Percentiles rank a stretch among this genome's conserved stretches.
These are phyloP conservation scores for Saguinus midas DNA, from an alignment of 2,113 vertebrate species.

Conservation along the genomic window DNA sequence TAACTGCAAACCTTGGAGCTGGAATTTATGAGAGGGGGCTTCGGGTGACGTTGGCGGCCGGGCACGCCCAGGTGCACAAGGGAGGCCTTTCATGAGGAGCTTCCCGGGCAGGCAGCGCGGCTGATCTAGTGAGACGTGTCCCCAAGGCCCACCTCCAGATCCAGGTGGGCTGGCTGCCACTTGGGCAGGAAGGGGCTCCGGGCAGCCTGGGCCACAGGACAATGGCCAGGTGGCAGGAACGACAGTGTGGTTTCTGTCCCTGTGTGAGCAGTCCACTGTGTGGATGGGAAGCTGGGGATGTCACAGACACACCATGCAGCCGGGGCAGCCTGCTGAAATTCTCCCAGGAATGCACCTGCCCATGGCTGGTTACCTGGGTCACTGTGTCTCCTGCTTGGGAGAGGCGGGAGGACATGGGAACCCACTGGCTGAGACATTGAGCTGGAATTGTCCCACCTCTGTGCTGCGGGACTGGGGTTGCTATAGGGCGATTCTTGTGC, in stretches of 20 bases:
- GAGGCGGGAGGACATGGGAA: rapidly evolving
- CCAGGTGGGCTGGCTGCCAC: rapidly evolving
- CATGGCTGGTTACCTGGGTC: background rate
- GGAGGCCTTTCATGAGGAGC: conserved; percentile 74
- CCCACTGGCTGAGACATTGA: rapidly evolving
- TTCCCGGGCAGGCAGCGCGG: rapidly evolving
- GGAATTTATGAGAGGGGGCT: conserved; percentile 85
- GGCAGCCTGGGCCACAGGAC: background rate
- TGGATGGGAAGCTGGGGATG: too few relatives aligned
- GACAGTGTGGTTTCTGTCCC: background rate
- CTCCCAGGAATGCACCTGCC: background rate
- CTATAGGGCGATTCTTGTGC: too few relatives aligned
- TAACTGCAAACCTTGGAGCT: conserved; percentile 83
- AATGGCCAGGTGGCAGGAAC: background rate
- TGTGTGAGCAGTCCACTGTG: rapidly evolving
- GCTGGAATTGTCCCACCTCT: background rate
- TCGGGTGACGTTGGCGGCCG: conserved; percentile 77
- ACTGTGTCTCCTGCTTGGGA: background rate
- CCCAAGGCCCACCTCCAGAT: background rate
- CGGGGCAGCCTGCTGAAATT: too few relatives aligned
- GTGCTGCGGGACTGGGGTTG: rapidly evolving
- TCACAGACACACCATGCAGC: too few relatives aligned
- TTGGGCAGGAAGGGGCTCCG: background rate
- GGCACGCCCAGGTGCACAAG: conserved; percentile 80
- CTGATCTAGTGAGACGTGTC: background rate